Percentiles rank a stretch among this genome's conserved stretches.
Conservation (phyloP, 2,888 invertebrate species). For the Scaptomyza tumidula region DNA sequence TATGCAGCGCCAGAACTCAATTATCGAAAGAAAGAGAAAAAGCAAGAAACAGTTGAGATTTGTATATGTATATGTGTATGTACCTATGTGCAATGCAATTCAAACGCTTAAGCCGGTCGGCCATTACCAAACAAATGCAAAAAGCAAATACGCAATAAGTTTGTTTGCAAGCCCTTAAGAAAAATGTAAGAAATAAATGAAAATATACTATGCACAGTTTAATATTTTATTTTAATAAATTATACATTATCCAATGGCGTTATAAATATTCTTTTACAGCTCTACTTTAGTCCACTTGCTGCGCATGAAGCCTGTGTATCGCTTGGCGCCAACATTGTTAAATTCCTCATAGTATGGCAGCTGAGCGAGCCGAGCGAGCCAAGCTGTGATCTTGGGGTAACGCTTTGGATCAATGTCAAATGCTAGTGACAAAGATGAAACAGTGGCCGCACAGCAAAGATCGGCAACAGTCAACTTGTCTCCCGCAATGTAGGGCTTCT, state of each 20-base stretch:
- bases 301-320: constrained; percentile 40
- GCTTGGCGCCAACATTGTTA: constrained; percentile 41
- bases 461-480: constrained; percentile 73
- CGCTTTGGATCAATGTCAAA: constrained; percentile 54
- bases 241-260: neutral
- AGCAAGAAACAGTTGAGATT: neutral
- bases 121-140: neutral
- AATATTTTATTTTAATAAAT: neutral
- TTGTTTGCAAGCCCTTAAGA: neutral
- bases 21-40: neutral
- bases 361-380: constrained; percentile 61
- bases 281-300: constrained; percentile 44
- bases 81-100: neutral
- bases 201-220: neutral
- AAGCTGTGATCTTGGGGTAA: constrained; percentile 66
- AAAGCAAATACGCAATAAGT: neutral
- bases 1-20: constrained; percentile 4
- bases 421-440: constrained; percentile 46
- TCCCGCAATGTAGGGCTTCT: constrained; percentile 58
- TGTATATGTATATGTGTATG: neutral
- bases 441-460: constrained; percentile 57
- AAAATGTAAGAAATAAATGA: neutral
- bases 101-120: neutral
- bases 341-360: constrained; percentile 69
- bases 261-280: constrained; percentile 4